Evolutionary conservation across 2,113 vertebrate species (phyloP).

Genomic region (Cynocephalus volans): DNA sequence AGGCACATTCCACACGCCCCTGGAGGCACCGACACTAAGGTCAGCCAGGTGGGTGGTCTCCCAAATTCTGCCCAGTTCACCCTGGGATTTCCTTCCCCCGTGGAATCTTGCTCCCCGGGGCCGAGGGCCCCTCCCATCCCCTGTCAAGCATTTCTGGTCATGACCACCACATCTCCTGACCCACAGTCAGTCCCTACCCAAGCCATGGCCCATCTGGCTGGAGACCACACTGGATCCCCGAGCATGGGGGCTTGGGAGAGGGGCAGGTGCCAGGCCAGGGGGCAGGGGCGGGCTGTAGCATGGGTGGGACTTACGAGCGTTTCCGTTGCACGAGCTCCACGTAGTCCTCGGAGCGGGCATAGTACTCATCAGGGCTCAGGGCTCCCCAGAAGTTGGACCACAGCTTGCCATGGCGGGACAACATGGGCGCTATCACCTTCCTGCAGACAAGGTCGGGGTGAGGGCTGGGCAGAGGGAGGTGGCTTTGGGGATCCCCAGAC

Average conservation of each 20-base stretch:
- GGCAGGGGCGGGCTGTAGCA: background rate
- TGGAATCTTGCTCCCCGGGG: background rate
- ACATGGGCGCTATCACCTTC: slow-evolving; percentile 90
- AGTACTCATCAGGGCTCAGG: slow-evolving; percentile 90
- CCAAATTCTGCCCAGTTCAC: background rate
- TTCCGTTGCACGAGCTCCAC: slow-evolving; percentile 92
- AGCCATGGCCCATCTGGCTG: rapidly evolving
- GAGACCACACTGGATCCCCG: background rate
- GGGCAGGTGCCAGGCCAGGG: background rate
- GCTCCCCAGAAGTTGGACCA: slow-evolving; percentile 94
- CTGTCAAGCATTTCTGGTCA: background rate
- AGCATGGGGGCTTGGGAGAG: background rate
- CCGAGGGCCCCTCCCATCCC: background rate
- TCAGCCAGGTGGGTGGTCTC: background rate
- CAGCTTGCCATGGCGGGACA: slow-evolving; percentile 91
- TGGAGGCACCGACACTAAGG: slow-evolving; percentile 16
- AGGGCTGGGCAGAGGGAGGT: background rate
- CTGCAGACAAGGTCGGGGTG: slow-evolving; percentile 64
- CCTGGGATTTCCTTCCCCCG: background rate
- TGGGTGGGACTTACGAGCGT: slow-evolving; percentile 87
- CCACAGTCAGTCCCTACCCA: background rate
- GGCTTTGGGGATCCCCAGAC: background rate
- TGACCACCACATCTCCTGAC: rapidly evolving
- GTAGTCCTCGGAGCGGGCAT: slow-evolving; percentile 91
- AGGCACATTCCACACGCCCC: slow-evolving; percentile 92